Evolutionary conservation across 2,113 vertebrate species (phyloP).

Genomic region (Seriola dumerili): DNA sequence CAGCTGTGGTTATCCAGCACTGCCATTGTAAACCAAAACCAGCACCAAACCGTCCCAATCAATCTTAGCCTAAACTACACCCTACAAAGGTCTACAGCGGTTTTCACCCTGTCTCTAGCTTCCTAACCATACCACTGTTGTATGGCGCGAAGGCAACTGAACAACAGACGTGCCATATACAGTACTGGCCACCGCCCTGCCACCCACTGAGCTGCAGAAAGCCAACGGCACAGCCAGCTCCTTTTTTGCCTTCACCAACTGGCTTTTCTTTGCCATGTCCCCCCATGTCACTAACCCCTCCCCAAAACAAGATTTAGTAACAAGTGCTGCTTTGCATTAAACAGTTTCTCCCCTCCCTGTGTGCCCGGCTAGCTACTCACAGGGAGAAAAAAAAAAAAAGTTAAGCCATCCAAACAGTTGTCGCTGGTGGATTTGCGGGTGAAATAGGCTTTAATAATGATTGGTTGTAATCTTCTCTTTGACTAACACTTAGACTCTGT

Average conservation of each 20-base stretch:
- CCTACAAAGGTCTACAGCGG: not conserved
- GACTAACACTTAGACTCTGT: slow-evolving; percentile 47
- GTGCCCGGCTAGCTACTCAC: slow-evolving; percentile 34
- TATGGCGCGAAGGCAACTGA: slow-evolving; percentile 30
- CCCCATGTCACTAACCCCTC: slow-evolving; percentile 69
- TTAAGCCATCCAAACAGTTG: slow-evolving; percentile 85
- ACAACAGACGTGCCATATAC: slow-evolving; percentile 47
- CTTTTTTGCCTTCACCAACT: slow-evolving; percentile 68
- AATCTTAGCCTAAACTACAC: slow-evolving; percentile 3
- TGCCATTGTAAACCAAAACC: slow-evolving; percentile 68
- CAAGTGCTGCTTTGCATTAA: slow-evolving; percentile 76
- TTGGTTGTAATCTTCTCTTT: slow-evolving; percentile 86
- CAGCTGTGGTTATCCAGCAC: slow-evolving; percentile 82
- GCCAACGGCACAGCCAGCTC: slow-evolving; percentile 66
- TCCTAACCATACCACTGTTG: slow-evolving; percentile 33
- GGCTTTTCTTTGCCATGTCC: slow-evolving; percentile 63
- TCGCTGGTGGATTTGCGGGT: slow-evolving; percentile 82
- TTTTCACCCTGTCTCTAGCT: slow-evolving; percentile 1
- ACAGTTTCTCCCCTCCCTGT: slow-evolving; percentile 60
- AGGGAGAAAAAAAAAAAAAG: slow-evolving; percentile 50
- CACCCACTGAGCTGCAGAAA: slow-evolving; percentile 69
- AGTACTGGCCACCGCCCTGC: slow-evolving; percentile 67
- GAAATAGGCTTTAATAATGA: slow-evolving; percentile 87
- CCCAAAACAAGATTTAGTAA: slow-evolving; percentile 80
- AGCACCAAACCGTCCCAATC: slow-evolving; percentile 14